Conservation (phyloP, 2,888 invertebrate genomes). For the Phoenoteleia sp. region DNA sequence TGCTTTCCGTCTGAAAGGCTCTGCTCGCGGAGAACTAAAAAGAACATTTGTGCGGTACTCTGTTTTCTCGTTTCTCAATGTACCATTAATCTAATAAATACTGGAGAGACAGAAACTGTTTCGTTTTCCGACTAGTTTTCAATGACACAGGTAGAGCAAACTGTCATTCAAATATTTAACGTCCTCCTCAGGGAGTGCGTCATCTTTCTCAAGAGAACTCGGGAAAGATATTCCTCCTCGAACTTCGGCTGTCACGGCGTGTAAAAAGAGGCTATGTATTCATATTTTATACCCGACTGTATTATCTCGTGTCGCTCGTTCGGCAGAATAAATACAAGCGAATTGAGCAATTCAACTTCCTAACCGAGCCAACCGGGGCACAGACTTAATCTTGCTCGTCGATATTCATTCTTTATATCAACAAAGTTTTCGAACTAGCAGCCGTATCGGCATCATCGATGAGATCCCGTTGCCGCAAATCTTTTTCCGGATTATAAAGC, state of each 20-base stretch:
- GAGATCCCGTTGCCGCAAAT: conserved; percentile 14
- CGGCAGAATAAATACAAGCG: conserved; percentile 75
- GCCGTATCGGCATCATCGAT: conserved; percentile 28
- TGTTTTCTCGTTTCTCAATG: background rate
- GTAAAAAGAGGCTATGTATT: conserved; percentile 62
- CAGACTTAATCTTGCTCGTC: conserved; percentile 66
- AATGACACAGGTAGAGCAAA: conserved; percentile 27
- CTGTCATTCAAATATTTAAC: conserved; percentile 56
- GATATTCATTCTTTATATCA: conserved; percentile 70
- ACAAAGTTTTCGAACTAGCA: conserved; percentile 64
- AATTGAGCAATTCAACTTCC: conserved; percentile 74
- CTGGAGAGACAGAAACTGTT: background rate
- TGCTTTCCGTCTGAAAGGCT: conserved; percentile 55
- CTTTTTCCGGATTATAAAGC: conserved; percentile 23
- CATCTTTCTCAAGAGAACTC: background rate
- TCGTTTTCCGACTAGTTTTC: background rate
- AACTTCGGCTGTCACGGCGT: conserved; percentile 37
- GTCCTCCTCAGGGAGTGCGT: conserved; percentile 25
- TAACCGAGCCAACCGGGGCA: conserved; percentile 35
- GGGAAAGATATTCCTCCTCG: conserved; percentile 15
- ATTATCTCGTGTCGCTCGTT: conserved; percentile 67
- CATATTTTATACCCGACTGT: conserved; percentile 73
- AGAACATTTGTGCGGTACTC: background rate
- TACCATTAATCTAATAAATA: background rate
- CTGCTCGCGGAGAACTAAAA: background rate